These are phyloP conservation scores for Stenodema calcarata DNA, from an alignment of 2,888 invertebrate species.

Conservation along the genomic window DNA sequence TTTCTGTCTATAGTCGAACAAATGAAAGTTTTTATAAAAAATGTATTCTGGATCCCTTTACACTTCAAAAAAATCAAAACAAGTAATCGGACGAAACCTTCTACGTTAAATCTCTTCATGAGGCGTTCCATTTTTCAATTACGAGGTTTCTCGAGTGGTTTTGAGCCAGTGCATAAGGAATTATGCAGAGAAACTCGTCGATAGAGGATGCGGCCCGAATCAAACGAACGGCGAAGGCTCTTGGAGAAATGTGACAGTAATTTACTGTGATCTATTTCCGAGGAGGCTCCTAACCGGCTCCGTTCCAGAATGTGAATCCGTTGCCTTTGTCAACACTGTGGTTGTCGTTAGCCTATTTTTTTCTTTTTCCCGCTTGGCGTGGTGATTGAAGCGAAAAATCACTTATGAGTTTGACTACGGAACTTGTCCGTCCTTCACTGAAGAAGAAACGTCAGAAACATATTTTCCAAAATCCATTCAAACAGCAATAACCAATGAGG, in stretches of 20 bases:
- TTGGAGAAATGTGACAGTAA: not conserved
- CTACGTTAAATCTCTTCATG: no score
- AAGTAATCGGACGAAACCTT: no score
- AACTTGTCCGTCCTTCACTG: not conserved
- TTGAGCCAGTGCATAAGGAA: no score
- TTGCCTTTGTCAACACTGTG: constrained; percentile 1
- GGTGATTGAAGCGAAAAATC: constrained; percentile 6
- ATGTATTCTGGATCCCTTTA: constrained; percentile 7
- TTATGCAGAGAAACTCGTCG: not conserved
- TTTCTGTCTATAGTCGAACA: not conserved
- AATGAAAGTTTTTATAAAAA: constrained; percentile 23
- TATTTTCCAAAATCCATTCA: no score
- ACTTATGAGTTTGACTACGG: not conserved
- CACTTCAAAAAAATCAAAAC: no score
- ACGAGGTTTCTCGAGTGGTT: no score
- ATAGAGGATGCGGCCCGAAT: not conserved
- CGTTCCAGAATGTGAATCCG: constrained; percentile 26
- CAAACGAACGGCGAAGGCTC: not conserved
- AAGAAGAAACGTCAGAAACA: no score
- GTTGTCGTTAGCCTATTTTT: not conserved
- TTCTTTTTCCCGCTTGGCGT: not conserved
- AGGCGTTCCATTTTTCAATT: no score
- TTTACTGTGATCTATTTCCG: constrained; percentile 12
- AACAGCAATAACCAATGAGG: no score
- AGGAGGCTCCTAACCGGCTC: not conserved